Evolutionary conservation across 53 echinoderm and acorn worm species (phyloP).

Genomic region (Patiria pectinifera): DNA sequence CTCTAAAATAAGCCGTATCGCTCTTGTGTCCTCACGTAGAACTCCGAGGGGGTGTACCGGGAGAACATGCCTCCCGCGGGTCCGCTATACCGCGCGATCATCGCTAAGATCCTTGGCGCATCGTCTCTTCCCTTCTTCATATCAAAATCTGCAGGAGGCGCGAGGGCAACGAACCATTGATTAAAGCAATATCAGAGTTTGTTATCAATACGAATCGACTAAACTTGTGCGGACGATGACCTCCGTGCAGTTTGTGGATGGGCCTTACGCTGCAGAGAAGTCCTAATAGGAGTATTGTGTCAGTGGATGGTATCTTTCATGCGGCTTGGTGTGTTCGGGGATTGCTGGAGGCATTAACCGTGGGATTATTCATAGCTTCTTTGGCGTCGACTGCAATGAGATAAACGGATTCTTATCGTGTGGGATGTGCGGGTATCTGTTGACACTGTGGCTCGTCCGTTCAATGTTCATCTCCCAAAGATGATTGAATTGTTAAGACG

Average conservation of each 20-base stretch:
- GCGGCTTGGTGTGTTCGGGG: not conserved
- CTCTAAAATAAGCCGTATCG: slow-evolving; percentile 30
- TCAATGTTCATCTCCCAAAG: not conserved
- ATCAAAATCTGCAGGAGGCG: slow-evolving; percentile 31
- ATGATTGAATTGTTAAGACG: not conserved
- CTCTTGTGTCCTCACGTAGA: not conserved
- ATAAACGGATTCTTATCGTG: not conserved
- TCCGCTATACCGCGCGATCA: not conserved
- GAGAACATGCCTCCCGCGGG: slow-evolving; percentile 10
- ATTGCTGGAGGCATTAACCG: not conserved
- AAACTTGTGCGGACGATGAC: slow-evolving; percentile 47
- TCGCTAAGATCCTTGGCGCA: not conserved
- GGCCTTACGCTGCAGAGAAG: not conserved
- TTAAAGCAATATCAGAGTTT: slow-evolving; percentile 42
- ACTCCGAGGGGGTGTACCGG: not conserved
- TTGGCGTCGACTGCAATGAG: not conserved
- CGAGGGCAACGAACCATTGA: slow-evolving; percentile 58
- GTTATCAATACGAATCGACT: slow-evolving; percentile 7
- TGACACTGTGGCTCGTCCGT: not conserved
- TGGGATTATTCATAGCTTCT: not conserved
- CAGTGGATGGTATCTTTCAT: slow-evolving; percentile 51
- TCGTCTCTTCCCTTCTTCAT: not conserved
- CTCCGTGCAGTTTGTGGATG: not conserved
- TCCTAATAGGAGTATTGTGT: not conserved
- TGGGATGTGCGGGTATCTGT: not conserved